Evolutionary conservation across 2,888 invertebrate genomes (phyloP), one percentile per base, ranked within the genome.

Genomic region (Hylaea fasciaria): DNA sequence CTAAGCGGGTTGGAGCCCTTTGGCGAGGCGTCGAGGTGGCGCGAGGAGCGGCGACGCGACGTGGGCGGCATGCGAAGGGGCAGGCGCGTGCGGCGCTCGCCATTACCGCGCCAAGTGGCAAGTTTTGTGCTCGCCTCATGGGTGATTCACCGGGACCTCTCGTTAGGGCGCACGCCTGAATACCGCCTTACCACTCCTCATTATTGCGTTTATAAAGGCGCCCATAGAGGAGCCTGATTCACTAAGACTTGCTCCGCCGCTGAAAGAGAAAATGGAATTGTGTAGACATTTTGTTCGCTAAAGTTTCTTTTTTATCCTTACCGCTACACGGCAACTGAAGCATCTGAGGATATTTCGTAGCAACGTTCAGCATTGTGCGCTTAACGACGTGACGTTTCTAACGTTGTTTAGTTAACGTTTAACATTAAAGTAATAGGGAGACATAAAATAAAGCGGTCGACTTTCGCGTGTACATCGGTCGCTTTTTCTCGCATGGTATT

Each of bases 191-290:
- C 85, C 85, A 87, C 88, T 91, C 78, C 91, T 91, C 90, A 90
- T 92, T 92, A 92, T 91, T 91, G 90, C 91, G 90, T 91, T 91
- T 91, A 91, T 91, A 91, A 91, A 91, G 82, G 89, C 89, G 79
- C 75, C 87, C 81, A 90, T 91, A 90, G 82, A 91, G 82, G 81
- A 80, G 76, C 80, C 78, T 85, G 89, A 89, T 90, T 89, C 87
- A 89, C 89, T 87, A 90, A 90, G 87, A 85, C 85, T 79, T 81
- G 85, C 85, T 82, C 76, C 74, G 83, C 80, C 79, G 78, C 81
- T 90, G 89, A 90, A 91, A 92, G 87, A 87, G 87, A 88, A 91
- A 91, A 91, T 87, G 89, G 89, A 82, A 89, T 90, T 91, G 89
- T 91, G 89, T 83, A 83, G 80, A 82, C 82, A 85, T 86, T 90